These are phyloP conservation scores for Polyommatus icarus DNA, from an alignment of 2,888 invertebrate genomes.

Conservation along the genomic window DNA sequence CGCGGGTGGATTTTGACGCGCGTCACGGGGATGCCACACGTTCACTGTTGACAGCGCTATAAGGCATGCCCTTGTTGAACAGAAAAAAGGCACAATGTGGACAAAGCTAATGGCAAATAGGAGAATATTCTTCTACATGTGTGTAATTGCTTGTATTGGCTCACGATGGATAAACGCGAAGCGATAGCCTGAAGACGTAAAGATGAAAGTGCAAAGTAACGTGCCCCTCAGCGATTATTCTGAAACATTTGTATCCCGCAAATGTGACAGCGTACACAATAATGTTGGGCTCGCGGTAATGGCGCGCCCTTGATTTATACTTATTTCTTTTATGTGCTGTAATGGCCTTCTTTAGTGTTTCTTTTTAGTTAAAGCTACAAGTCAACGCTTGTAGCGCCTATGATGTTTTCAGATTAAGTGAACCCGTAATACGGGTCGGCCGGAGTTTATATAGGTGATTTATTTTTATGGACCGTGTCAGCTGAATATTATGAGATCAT, in stretches of 20 bases:
- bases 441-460: constrained; percentile 45
- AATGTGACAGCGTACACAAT: constrained; percentile 71
- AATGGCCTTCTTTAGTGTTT: constrained; percentile 69
- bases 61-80: no score
- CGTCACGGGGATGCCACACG: no score
- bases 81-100: no score
- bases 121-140: background rate
- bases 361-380: constrained; percentile 56
- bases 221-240: constrained; percentile 67
- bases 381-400: constrained; percentile 49
- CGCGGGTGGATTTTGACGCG: no score
- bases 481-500: constrained; percentile 20
- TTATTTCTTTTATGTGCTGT: constrained; percentile 74
- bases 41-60: no score
- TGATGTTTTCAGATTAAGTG: constrained; percentile 60
- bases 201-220: constrained; percentile 47
- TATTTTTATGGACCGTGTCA: constrained; percentile 40
- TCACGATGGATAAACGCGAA: background rate
- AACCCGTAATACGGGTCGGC: constrained; percentile 48
- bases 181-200: background rate
- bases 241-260: constrained; percentile 68
- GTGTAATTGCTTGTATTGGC: background rate
- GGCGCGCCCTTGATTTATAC: constrained; percentile 74
- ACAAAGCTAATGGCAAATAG: no score
- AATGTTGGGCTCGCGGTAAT: constrained; percentile 67